phyloP scores from a whole-genome alignment of 1,140 invertebrate species.

The Drosophila tristis region DNA sequence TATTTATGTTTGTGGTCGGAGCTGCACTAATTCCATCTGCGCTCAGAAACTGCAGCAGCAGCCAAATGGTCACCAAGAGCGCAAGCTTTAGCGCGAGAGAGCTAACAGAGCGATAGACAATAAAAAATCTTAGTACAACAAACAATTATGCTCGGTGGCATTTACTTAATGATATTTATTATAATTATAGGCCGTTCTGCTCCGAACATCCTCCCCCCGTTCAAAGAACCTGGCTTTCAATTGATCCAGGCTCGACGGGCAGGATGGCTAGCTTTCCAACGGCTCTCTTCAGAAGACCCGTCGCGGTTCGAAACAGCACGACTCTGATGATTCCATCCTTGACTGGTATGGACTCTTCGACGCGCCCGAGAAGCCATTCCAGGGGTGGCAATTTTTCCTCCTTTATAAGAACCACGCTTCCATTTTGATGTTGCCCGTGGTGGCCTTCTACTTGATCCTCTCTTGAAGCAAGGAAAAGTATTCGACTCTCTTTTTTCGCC shows the following conservation, averaged over 20 bases:
- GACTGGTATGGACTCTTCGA: not conserved
- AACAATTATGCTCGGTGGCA: no score
- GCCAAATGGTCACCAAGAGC: no score
- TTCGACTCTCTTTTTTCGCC: not conserved
- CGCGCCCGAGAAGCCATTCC: not conserved
- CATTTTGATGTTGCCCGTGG: not conserved
- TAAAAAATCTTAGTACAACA: no score
- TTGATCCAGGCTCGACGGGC: not conserved
- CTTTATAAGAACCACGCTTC: not conserved
- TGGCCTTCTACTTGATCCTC: constrained; percentile 2
- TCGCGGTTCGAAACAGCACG: no score
- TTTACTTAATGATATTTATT: no score
- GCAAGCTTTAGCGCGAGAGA: no score
- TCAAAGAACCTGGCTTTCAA: not conserved
- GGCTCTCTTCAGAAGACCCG: not conserved
- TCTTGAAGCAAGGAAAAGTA: constrained; percentile 4
- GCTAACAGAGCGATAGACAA: no score
- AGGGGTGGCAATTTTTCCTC: constrained; percentile 2
- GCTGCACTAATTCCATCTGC: no score
- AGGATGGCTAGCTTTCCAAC: not conserved
- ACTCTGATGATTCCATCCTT: constrained; percentile 1
- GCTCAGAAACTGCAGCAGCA: no score
- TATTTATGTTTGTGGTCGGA: no score
- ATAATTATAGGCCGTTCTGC: not conserved
- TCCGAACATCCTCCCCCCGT: constrained; percentile 4